Base-by-base conservation (phyloP, 1,140 invertebrate genomes). In the Proctacanthus coquilletti region DNA sequence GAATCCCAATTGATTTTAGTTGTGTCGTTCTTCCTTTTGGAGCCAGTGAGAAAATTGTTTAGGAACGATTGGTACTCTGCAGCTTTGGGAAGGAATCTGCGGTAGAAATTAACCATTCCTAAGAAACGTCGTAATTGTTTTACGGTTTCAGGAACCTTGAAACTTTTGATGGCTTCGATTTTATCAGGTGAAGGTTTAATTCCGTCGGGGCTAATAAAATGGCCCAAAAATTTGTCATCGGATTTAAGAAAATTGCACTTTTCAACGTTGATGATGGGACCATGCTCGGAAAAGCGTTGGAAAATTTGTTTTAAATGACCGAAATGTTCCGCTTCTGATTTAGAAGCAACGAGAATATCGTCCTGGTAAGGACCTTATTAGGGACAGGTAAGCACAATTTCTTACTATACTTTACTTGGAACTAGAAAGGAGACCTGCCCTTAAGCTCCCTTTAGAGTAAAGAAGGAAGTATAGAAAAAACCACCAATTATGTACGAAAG, bases 41-140 rank as follows among this genome's bases (percentile, higher is more conserved):
- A 20, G 2, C 39, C 38, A 32, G 39, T 44, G 2, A 47, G 34
- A 10, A 45, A 41, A 5, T 38, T 18, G 23, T 42, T 42, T 6
- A 60, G 41, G 8, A 37, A 31, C 18, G 21, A 33, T 34, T 53
- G 51, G 5, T 23, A 13, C 10, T 49, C 20, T 11, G 51, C 46
- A 5, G 51, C 47, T 11, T 52, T 38, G 0, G 45, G 49, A 1
- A 59, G 35, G 32, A 46, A 57, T 6, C 42, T 32, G 10, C 49
- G 34, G 39, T 63, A 63, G 43, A 55, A 63, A 25, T 63, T 62
- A 0, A 62, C 19, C 45, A 62, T 56, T 0, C 57, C 65, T 6
- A 67, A 33, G 40, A 67, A 68, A 5, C 51, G 39, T n/a, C 60
- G 40, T 14, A 59, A 38, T 8, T 36, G n/a, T n/a, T 23, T 21